Evolutionary conservation across 2,113 vertebrate genomes (phyloP), one percentile per base, ranked within the genome.

Genomic region (Notiomystis cincta): DNA sequence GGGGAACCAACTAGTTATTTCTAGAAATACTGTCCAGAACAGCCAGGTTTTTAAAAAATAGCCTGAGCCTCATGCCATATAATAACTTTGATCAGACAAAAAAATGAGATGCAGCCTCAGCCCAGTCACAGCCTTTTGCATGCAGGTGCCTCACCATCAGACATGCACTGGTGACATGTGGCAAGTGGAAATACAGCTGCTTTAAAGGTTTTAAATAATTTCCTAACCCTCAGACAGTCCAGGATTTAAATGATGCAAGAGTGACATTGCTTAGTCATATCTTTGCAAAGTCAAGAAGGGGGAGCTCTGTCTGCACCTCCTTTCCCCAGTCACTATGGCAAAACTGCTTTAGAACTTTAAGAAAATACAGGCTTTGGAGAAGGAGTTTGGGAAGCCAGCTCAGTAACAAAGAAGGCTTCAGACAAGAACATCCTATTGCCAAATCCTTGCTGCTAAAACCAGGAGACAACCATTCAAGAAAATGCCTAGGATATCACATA

Each of bases 231-330:
- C 61, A 78, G 35, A 40, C 4, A 35, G 24, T 18, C 53, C 30
- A 65, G n/a, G 38, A 61, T 50, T 81, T 79, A 65, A 79, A 71
- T 13, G 3, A 45, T 35, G 10, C 14, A 22, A 40, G 21, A 71
- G 5, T 0, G 1, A 60, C 33, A n/a, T 20, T 62, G 10, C 19
- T 86, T 47, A 50, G 35, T 69, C 31, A n/a, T 17, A 13, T 24
- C 33, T 48, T 35, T 24, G 14, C 4, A 33, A 65, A 64, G 30
- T 7, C 37, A 38, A 54, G 50, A 40, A 25, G 3, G 6, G 5
- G 4, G 11, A 80, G 9, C 13, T 81, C 40, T 0, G 0, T 37
- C 31, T 87, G 18, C 30, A 22, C 9, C 18, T 69, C 17, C 28
- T 20, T 58, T 20, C 27, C 21, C 40, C 0, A 1, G 25, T 54